These are phyloP conservation scores for Whitmania pigra DNA, from an alignment of 1,140 invertebrate genomes.

Conservation along the genomic window DNA sequence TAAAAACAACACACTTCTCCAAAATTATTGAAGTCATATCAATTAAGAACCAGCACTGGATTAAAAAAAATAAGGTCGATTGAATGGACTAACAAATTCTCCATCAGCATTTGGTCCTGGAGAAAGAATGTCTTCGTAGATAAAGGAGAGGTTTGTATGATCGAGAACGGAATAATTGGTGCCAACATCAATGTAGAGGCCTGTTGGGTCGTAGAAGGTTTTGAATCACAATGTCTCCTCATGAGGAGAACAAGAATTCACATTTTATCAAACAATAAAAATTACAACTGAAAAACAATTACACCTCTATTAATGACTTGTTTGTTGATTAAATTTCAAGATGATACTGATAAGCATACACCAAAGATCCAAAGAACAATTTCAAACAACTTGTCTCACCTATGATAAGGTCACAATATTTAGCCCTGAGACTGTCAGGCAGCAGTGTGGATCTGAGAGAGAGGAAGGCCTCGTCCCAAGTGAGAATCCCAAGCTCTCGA, in stretches of 20 bases:
- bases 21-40: too few species aligned
- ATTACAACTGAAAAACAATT: background rate
- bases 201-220: conserved; percentile 24
- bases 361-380: background rate
- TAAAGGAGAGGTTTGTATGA: conserved; percentile 35
- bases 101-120: conserved; percentile 15
- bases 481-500: conserved; percentile 35
- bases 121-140: conserved; percentile 38
- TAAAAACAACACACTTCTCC: too few species aligned
- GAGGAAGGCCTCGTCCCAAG: conserved; percentile 39
- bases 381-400: conserved; percentile 27
- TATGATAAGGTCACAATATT: conserved; percentile 39
- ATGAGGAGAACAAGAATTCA: too few species aligned
- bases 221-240: too few species aligned
- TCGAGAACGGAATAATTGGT: conserved; percentile 38
- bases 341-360: background rate
- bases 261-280: background rate
- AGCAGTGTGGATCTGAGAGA: conserved; percentile 34
- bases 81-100: conserved; percentile 11
- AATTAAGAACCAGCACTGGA: background rate
- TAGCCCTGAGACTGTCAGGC: conserved; percentile 36
- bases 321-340: background rate
- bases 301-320: background rate
- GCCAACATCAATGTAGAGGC: conserved; percentile 39
- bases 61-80: background rate